A percentile compares a stretch with the other conserved stretches of the same genome.
These are phyloP conservation scores for Delia radicum DNA, from an alignment of 1,140 invertebrate genomes.

Conservation along the genomic window DNA sequence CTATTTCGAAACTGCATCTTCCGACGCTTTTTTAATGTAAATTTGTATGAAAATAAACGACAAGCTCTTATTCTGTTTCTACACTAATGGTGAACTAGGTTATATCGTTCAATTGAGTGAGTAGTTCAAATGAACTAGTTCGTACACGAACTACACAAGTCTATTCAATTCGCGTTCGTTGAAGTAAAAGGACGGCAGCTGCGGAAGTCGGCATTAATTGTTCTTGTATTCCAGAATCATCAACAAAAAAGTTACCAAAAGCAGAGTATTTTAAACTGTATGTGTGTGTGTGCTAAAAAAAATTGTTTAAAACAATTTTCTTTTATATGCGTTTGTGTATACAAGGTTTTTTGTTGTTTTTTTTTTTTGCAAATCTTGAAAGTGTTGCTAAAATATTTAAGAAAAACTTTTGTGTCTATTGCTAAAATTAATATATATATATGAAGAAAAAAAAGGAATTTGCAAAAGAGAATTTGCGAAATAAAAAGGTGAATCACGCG, in stretches of 20 bases:
- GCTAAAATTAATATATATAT: not conserved
- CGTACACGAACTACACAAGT: too few species aligned
- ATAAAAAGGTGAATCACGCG: slow-evolving; percentile 20
- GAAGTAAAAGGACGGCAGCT: not conserved
- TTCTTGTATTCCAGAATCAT: slow-evolving; percentile 1
- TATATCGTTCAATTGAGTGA: too few species aligned
- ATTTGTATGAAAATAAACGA: too few species aligned
- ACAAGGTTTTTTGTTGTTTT: not conserved
- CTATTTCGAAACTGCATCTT: too few species aligned
- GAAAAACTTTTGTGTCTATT: not conserved
- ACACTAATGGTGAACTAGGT: too few species aligned
- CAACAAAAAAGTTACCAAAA: not conserved
- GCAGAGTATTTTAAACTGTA: not conserved
- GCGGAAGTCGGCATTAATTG: not conserved
- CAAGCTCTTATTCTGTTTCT: too few species aligned
- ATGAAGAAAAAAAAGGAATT: slow-evolving; percentile 5
- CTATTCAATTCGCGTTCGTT: not conserved
- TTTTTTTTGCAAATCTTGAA: not conserved
- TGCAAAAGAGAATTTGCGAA: slow-evolving; percentile 14
- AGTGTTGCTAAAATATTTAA: not conserved
- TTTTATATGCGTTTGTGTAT: not conserved
- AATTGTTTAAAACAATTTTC: slow-evolving; percentile 2
- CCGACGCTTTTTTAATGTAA: too few species aligned
- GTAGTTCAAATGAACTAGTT: too few species aligned
- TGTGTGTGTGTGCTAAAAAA: not conserved